Percentiles rank a stretch among this genome's conserved stretches.
These are phyloP conservation scores for Perca flavescens DNA, from an alignment of 2,113 vertebrate species.

Conservation along the genomic window DNA sequence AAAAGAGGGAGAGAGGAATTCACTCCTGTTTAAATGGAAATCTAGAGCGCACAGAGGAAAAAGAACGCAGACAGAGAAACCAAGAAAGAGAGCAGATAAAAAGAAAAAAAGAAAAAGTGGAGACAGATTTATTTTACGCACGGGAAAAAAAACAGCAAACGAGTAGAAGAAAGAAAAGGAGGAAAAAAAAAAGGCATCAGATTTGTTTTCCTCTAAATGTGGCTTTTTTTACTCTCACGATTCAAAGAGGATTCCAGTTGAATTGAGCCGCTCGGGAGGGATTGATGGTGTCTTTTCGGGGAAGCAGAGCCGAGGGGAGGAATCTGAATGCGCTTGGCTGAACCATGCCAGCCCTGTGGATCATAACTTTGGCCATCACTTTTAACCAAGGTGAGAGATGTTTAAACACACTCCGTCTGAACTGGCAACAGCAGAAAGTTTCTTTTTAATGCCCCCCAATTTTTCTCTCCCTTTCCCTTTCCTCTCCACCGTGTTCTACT, in stretches of 20 bases:
- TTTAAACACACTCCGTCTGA: neutral
- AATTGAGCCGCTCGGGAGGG: constrained; percentile 63
- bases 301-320: constrained; percentile 69
- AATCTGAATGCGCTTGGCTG: constrained; percentile 77
- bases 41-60: constrained; percentile 62
- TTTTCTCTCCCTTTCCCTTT: neutral
- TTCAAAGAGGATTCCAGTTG: constrained; percentile 68
- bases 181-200: constrained; percentile 23
- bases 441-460: neutral
- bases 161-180: constrained; percentile 29
- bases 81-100: constrained; percentile 7
- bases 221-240: constrained; percentile 62
- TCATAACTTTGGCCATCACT: constrained; percentile 85
- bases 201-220: constrained; percentile 23
- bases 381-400: constrained; percentile 81
- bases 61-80: constrained; percentile 50
- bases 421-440: constrained; percentile 47
- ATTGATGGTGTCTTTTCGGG: constrained; percentile 75
- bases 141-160: constrained; percentile 32
- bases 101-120: constrained; percentile 49
- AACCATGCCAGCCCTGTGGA: constrained; percentile 85
- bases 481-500: neutral
- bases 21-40: constrained; percentile 64
- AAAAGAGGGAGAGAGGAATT: constrained; percentile 57
- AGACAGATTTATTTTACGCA: constrained; percentile 63